These are phyloP conservation scores for Calameuta pallipes DNA, from an alignment of 2,888 invertebrate genomes.

Conservation along the genomic window DNA sequence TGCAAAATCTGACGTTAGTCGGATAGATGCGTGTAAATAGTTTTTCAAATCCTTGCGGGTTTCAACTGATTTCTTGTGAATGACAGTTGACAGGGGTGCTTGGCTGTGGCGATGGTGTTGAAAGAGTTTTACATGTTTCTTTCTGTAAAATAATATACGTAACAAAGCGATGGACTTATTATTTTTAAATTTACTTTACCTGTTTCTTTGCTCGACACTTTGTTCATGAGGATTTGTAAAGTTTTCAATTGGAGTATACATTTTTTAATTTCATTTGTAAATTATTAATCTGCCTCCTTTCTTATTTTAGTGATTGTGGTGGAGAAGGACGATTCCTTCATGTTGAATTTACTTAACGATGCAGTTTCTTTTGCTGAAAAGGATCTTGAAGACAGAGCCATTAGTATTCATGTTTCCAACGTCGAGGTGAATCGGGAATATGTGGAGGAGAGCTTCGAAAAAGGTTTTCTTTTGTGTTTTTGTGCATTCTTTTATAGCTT, in stretches of 20 bases:
- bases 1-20: neutral
- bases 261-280: neutral
- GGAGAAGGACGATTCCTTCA: slow-evolving; percentile 49
- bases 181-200: neutral
- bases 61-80: neutral
- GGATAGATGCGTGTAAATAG: neutral
- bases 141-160: neutral
- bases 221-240: neutral
- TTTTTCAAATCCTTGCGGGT: neutral
- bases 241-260: neutral
- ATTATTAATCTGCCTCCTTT: neutral
- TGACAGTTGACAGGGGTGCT: neutral
- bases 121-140: neutral
- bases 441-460: slow-evolving; percentile 48
- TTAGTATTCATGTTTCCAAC: slow-evolving; percentile 47
- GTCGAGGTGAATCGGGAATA: slow-evolving; percentile 55
- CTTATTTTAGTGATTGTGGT: slow-evolving; percentile 51
- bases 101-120: neutral
- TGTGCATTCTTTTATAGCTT: neutral
- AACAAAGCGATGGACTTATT: neutral
- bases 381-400: slow-evolving; percentile 37
- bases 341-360: slow-evolving; percentile 44
- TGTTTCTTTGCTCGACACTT: neutral
- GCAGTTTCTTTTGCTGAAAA: slow-evolving; percentile 48
- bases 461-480: slow-evolving; percentile 39